Conservation (phyloP, 1,140 invertebrate species). For the Mercenaria mercenaria region DNA sequence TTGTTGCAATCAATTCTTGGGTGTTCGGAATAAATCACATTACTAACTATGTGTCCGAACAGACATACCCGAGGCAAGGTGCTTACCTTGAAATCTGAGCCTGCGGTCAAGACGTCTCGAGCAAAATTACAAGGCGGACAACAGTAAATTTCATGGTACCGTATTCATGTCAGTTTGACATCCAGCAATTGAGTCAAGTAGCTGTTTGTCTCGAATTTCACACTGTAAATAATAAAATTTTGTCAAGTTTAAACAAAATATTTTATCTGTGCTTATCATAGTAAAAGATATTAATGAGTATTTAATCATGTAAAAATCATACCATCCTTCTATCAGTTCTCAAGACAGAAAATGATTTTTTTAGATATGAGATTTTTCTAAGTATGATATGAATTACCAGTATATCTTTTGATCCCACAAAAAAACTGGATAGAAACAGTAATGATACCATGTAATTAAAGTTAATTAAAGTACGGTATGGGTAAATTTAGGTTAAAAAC, state of each 20-base stretch:
- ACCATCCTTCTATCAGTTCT: no score
- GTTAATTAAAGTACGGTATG: no score
- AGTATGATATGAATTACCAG: no score
- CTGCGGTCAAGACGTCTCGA: not conserved
- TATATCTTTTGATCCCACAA: no score
- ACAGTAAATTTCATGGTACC: slow-evolving; percentile 22
- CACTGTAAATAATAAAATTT: slow-evolving; percentile 13
- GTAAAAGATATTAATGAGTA: no score
- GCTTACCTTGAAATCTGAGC: slow-evolving; percentile 33
- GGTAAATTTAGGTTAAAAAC: no score
- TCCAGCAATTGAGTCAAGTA: slow-evolving; percentile 1
- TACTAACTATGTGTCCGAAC: slow-evolving; percentile 2
- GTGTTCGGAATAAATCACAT: slow-evolving; percentile 34
- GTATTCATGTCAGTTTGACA: slow-evolving; percentile 24
- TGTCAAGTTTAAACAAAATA: not conserved
- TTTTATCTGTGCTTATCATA: no score
- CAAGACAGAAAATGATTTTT: no score
- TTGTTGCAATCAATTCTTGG: slow-evolving; percentile 43
- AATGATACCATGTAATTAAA: no score
- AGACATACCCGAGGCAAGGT: not conserved
- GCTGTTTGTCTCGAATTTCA: not conserved
- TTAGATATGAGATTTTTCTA: no score
- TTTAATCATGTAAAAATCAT: no score
- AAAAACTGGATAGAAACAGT: no score
- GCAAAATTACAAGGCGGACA: not conserved